Base-by-base conservation (phyloP, 2,113 vertebrate genomes). In the Anoura caudifer region DNA sequence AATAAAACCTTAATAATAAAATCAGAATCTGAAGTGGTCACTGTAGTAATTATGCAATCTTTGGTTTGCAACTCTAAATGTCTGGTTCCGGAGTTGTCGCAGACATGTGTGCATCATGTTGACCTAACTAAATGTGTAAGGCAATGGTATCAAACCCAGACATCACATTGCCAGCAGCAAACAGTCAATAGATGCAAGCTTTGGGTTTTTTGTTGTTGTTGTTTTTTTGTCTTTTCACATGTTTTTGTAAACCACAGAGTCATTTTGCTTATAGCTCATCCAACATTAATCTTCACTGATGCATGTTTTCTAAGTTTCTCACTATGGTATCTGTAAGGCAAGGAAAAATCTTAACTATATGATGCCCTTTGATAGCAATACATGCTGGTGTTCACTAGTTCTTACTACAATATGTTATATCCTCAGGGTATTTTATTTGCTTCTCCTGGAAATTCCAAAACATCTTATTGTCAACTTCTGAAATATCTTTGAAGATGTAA, bases 131-230 rank as follows among this genome's bases (percentile, higher is more conserved):
- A 98, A 98, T 87, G 95, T 93, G 97, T 45, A 16, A 82, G 33
- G 95, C 96, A 15, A 96, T 95, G 80, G 94, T 95, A 97, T 90
- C 33, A 92, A 93, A 90, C 9, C 91, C 1, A 96, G 95, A 95
- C 94, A 10, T 98, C 98, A 98, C 76, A 77, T 98, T 98, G 95
- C 82, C 95, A 95, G 98, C 31, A 56, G 98, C 98, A 98, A 99
- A 98, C 98, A 98, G 96, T 97, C 95, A 89, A 97, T 98, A 98
- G 98, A 98, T 98, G 98, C 97, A 98, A 84, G 97, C 95, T 98
- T n/a, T n/a, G n/a, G n/a, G n/a, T n/a, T n/a, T n/a, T n/a, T n/a
- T n/a, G n/a, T n/a, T n/a, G n/a, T n/a, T n/a, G n/a, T 98, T 98
- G 98, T 97, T 97, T 98, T 97, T 97, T 43, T 75, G 96, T 95